phyloP scores from a whole-genome alignment of 2,888 invertebrate genomes.

The Oscheius myriophilus region DNA sequence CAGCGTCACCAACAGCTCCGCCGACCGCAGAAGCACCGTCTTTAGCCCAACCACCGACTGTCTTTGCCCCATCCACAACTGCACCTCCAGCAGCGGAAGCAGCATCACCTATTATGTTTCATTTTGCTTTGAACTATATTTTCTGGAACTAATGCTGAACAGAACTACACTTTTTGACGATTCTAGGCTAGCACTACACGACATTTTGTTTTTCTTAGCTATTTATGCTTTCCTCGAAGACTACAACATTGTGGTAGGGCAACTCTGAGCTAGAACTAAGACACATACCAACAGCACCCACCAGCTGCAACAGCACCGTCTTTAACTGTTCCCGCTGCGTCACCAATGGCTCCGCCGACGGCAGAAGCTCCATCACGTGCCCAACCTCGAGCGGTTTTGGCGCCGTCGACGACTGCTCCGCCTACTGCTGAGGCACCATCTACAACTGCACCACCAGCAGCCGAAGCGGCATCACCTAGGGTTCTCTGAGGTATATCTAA shows the following conservation, averaged over 20 bases:
- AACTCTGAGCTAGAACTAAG: too few species aligned
- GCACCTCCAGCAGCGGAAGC: constrained; percentile 12
- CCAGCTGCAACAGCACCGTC: constrained; percentile 29
- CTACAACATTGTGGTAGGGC: too few species aligned
- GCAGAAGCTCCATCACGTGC: constrained; percentile 18
- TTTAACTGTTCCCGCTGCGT: constrained; percentile 8
- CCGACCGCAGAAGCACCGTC: constrained; percentile 23
- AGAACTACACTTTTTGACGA: too few species aligned
- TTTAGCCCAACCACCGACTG: neutral
- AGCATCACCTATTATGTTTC: constrained; percentile 16
- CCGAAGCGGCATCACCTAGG: constrained; percentile 12
- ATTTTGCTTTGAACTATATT: too few species aligned
- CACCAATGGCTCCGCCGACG: neutral
- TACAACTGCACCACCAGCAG: constrained; percentile 18
- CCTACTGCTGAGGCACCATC: constrained; percentile 26
- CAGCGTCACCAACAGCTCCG: neutral
- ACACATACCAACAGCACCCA: constrained; percentile 28
- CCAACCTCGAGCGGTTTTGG: constrained; percentile 4
- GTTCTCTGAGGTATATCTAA: too few species aligned
- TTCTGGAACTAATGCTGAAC: neutral
- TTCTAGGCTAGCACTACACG: too few species aligned
- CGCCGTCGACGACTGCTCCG: neutral
- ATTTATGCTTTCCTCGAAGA: too few species aligned
- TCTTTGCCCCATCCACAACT: constrained; percentile 32
- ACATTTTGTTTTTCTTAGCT: too few species aligned